These are phyloP conservation scores for Calosoma granatense DNA, from an alignment of 1,140 invertebrate genomes.

Conservation along the genomic window DNA sequence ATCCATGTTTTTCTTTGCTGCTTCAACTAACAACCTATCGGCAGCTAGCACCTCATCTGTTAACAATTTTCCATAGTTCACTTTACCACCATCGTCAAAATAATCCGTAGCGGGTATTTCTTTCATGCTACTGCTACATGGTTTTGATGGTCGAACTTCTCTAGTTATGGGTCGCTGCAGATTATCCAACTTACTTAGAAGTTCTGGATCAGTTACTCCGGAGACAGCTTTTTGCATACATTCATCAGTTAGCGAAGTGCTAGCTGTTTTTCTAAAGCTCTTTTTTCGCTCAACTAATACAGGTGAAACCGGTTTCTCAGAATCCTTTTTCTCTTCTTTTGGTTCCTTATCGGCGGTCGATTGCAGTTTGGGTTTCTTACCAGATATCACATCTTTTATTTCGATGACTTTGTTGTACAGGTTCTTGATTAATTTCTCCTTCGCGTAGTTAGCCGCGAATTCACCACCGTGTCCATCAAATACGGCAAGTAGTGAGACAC, in stretches of 20 bases:
- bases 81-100: slow-evolving; percentile 53
- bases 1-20: slow-evolving; percentile 72
- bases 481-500: slow-evolving; percentile 78
- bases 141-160: slow-evolving; percentile 41
- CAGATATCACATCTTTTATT: slow-evolving; percentile 54
- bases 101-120: slow-evolving; percentile 26
- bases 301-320: slow-evolving; percentile 26
- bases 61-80: slow-evolving; percentile 70
- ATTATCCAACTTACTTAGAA: slow-evolving; percentile 53
- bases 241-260: slow-evolving; percentile 46
- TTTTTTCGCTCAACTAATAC: slow-evolving; percentile 42
- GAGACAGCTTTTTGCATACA: slow-evolving; percentile 39
- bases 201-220: slow-evolving; percentile 56
- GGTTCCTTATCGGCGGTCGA: slow-evolving; percentile 31
- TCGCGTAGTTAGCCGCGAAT: slow-evolving; percentile 85
- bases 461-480: slow-evolving; percentile 94
- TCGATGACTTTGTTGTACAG: slow-evolving; percentile 64
- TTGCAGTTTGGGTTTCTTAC: slow-evolving; percentile 39
- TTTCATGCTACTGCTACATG: slow-evolving; percentile 20
- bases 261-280: slow-evolving; percentile 54
- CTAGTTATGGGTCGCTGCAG: slow-evolving; percentile 50
- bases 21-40: slow-evolving; percentile 66
- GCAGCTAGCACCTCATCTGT: slow-evolving; percentile 76
- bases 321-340: slow-evolving; percentile 36
- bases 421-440: slow-evolving; percentile 67